Conservation (phyloP, 92 coral and sea anemone species). For the Porites lobata region DNA sequence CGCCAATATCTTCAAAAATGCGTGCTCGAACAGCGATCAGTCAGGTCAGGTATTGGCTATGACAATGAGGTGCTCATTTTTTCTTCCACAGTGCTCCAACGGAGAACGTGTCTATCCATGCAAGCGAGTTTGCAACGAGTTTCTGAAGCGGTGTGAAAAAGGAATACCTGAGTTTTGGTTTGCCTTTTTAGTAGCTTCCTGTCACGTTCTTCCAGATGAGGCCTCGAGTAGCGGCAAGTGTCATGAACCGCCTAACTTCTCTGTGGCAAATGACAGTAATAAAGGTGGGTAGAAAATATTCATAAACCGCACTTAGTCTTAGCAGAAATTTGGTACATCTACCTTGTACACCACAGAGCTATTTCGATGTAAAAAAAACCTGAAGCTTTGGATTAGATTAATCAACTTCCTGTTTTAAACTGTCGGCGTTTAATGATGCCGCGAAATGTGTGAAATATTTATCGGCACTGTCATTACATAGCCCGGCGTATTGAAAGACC, state of each 20-base stretch:
- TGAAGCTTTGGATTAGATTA: no score
- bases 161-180: background rate
- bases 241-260: constrained; percentile 74
- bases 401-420: no score
- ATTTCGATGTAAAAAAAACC: no score
- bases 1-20: rapidly evolving
- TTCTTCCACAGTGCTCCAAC: constrained; percentile 61
- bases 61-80: constrained; percentile 37
- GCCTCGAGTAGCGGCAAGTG: constrained; percentile 47
- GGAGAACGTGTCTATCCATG: constrained; percentile 64
- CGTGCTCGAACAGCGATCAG: constrained; percentile 7
- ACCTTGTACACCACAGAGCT: no score
- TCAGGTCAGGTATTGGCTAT: background rate
- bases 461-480: no score
- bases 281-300: constrained; percentile 21
- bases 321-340: no score
- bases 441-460: no score
- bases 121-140: constrained; percentile 75
- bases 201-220: constrained; percentile 55
- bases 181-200: constrained; percentile 20
- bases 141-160: constrained; percentile 54
- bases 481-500: no score
- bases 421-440: no score
- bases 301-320: no score
- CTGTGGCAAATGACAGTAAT: constrained; percentile 32